Percentiles rank a stretch among this genome's conserved stretches.
These are phyloP conservation scores for Myotis myotis DNA, from an alignment of 2,797 vertebrate species.

Conservation along the genomic window DNA sequence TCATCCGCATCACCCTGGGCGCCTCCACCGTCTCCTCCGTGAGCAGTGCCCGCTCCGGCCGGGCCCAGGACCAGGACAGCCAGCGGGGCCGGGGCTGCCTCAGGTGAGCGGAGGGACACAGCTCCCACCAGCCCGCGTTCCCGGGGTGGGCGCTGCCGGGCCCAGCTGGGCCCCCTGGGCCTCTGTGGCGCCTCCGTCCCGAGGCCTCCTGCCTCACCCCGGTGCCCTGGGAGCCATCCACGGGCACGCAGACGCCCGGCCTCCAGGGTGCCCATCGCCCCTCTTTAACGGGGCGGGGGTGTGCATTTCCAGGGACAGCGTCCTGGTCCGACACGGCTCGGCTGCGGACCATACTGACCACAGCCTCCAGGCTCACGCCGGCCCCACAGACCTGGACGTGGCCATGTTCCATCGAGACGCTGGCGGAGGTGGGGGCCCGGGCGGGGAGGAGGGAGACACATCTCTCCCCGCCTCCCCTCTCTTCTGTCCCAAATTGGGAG, in stretches of 20 bases:
- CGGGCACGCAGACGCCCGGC: neutral
- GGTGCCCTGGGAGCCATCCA: neutral
- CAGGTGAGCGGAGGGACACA: constrained; percentile 77
- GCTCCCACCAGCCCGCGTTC: neutral
- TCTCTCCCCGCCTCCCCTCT: neutral
- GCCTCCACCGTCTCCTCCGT: constrained; percentile 97
- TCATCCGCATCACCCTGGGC: constrained; percentile 97
- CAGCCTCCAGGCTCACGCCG: constrained; percentile 90
- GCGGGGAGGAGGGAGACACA: constrained; percentile 20
- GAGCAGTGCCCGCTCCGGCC: constrained; percentile 94
- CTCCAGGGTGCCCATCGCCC: neutral
- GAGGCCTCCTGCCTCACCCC: neutral
- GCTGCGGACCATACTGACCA: constrained; percentile 95
- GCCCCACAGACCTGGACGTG: constrained; percentile 96
- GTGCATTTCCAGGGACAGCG: constrained; percentile 90
- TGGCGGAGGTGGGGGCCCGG: constrained; percentile 87
- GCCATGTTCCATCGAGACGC: constrained; percentile 98
- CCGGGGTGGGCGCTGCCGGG: neutral
- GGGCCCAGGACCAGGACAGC: constrained; percentile 87
- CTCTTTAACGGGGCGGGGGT: neutral
- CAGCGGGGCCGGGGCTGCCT: constrained; percentile 86
- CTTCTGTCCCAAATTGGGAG: neutral
- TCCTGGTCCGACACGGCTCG: constrained; percentile 89
- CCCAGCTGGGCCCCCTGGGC: neutral
- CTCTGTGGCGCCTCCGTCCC: neutral